phyloP scores from a whole-genome alignment of 2,888 invertebrate species.

The Lasioglossum lativentre region DNA sequence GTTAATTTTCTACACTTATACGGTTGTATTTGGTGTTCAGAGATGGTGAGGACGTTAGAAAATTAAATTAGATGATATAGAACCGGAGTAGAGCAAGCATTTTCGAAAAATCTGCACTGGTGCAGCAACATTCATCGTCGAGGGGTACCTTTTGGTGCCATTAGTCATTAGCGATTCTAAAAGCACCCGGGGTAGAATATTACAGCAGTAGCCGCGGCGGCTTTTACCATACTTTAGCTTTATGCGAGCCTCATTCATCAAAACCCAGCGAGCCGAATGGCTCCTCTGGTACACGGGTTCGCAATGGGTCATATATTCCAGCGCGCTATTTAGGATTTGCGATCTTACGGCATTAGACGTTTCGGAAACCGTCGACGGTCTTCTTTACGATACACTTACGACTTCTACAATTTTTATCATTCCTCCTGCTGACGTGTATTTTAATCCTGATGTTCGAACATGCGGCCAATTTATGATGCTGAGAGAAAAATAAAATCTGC shows the following conservation, averaged over 20 bases:
- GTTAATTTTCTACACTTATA: neutral
- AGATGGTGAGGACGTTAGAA: neutral
- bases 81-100: neutral
- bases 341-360: constrained; percentile 57
- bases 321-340: constrained; percentile 70
- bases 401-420: neutral
- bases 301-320: constrained; percentile 68
- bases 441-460: neutral
- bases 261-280: constrained; percentile 76
- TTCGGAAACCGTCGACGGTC: constrained; percentile 41
- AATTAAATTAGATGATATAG: neutral
- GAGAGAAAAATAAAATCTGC: neutral
- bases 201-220: constrained; percentile 76
- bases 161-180: constrained; percentile 84
- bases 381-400: constrained; percentile 20
- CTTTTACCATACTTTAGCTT: constrained; percentile 83
- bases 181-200: constrained; percentile 80
- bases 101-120: constrained; percentile 50
- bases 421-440: neutral
- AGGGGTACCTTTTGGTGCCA: constrained; percentile 78
- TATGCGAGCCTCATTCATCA: constrained; percentile 82
- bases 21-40: neutral
- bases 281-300: constrained; percentile 66
- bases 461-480: neutral
- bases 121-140: constrained; percentile 56